These are phyloP conservation scores for Microtus pennsylvanicus DNA, from an alignment of 2,113 vertebrate species.

Conservation along the genomic window DNA sequence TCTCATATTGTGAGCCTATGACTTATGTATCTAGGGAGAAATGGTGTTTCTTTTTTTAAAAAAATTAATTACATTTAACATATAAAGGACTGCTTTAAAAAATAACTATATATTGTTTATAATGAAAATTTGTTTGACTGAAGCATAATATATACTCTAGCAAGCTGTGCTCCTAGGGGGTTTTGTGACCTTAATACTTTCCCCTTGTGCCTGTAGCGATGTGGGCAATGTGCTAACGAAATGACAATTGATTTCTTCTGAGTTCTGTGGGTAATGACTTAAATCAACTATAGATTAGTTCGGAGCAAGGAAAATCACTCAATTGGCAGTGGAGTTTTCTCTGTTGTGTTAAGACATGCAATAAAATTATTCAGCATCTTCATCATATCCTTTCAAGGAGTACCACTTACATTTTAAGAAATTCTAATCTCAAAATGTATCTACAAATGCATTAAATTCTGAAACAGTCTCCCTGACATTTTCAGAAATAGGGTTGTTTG, in stretches of 20 bases:
- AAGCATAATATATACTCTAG: not conserved
- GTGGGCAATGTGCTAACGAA: not conserved
- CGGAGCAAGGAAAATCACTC: not conserved
- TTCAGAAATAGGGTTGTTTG: not conserved
- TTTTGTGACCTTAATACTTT: not conserved
- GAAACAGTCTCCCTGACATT: not conserved
- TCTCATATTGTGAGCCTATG: not conserved
- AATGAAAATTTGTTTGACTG: conserved; percentile 4
- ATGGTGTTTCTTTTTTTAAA: conserved; percentile 16
- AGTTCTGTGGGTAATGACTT: not conserved
- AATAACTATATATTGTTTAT: conserved; percentile 15
- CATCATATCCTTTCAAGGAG: not conserved
- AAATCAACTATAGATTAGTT: not conserved
- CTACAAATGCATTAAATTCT: conserved; percentile 16
- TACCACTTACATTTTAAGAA: not conserved
- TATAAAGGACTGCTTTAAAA: conserved; percentile 5
- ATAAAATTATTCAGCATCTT: not conserved
- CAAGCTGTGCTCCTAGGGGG: not conserved
- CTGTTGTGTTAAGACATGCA: not conserved
- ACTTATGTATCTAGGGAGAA: conserved; percentile 15
- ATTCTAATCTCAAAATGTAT: not conserved
- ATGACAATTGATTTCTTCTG: conserved; percentile 8
- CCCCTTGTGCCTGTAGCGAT: not conserved
- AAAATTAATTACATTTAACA: conserved; percentile 2
- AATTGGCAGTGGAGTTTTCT: not conserved